Conservation (phyloP, 2,113 vertebrate genomes). For the Callipepla squamata region DNA sequence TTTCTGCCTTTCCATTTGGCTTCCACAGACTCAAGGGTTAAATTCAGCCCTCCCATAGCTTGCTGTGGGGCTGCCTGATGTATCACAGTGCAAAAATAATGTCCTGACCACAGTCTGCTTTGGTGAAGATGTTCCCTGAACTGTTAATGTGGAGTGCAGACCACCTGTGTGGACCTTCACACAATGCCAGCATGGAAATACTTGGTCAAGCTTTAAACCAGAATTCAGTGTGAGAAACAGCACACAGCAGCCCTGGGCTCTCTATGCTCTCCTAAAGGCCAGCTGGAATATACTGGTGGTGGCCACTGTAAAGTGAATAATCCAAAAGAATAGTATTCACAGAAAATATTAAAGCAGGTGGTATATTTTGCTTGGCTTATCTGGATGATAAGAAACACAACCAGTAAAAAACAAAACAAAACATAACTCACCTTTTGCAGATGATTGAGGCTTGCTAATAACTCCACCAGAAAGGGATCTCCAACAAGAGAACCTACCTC, state of each 20-base stretch:
- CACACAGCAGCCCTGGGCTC: background rate
- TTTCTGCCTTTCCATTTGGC: background rate
- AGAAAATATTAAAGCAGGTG: too few species aligned
- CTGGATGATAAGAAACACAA: too few species aligned
- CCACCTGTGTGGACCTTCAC: background rate
- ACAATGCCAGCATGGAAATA: background rate
- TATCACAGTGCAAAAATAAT: background rate
- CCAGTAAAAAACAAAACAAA: too few species aligned
- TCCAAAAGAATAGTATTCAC: too few species aligned
- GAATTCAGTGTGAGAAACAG: background rate
- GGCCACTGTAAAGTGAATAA: too few species aligned
- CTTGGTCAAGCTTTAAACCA: background rate
- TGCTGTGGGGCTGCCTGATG: background rate
- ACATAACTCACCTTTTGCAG: too few species aligned
- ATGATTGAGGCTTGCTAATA: too few species aligned
- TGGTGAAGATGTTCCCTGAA: background rate
- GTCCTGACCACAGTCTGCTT: background rate
- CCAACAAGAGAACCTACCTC: too few species aligned
- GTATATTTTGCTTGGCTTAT: too few species aligned
- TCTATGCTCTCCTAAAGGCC: background rate
- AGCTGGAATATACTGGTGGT: rapidly evolving
- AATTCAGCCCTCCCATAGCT: background rate
- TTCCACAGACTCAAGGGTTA: background rate
- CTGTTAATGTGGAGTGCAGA: background rate
- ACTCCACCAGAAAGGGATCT: too few species aligned